These are phyloP conservation scores for Cebus imitator DNA, from an alignment of 2,113 vertebrate species.

Conservation along the genomic window DNA sequence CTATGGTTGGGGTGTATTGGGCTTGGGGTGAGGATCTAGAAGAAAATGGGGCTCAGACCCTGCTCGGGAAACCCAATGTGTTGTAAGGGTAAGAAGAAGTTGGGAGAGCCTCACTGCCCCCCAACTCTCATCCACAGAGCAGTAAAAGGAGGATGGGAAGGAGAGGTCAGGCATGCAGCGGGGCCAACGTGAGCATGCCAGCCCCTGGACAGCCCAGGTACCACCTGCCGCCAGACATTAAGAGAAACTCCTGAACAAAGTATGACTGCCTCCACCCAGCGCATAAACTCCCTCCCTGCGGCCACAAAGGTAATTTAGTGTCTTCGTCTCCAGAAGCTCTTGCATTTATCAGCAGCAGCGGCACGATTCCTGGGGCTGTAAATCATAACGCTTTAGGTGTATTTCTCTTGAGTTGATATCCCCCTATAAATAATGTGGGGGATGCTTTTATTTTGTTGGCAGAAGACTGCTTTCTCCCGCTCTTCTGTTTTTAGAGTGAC, in stretches of 20 bases:
- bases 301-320: conserved; percentile 19
- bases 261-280: not conserved
- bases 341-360: conserved; percentile 43
- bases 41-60: not conserved
- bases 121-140: not conserved
- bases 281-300: not conserved
- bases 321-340: not conserved
- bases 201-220: not conserved
- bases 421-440: conserved; percentile 63
- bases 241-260: not conserved
- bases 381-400: conserved; percentile 51
- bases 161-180: not conserved
- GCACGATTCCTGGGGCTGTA: not conserved
- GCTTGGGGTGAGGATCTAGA: not conserved
- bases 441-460: conserved; percentile 6
- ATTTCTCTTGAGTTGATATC: conserved; percentile 60
- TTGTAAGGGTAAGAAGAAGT: not conserved
- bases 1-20: not conserved
- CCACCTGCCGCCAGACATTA: not conserved
- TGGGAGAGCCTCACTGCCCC: accelerated
- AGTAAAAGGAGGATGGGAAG: not conserved
- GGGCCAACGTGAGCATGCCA: accelerated
- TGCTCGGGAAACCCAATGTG: not conserved
- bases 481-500: conserved; percentile 56
- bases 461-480: not conserved